Evolutionary conservation across 2,888 invertebrate genomes (phyloP).

Genomic region (Xestia xanthographa): DNA sequence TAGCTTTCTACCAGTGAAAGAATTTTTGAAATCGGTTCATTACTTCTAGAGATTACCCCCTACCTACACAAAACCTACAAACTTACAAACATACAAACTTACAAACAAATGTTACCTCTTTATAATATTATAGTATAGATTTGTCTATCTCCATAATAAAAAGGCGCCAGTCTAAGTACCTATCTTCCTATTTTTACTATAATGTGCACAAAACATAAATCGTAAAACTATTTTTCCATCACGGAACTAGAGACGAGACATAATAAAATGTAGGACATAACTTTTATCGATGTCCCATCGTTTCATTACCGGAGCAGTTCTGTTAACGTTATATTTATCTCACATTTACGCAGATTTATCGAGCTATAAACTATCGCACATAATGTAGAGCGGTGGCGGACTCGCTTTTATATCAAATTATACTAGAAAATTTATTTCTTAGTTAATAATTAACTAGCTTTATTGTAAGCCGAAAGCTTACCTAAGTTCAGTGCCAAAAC

Average conservation of each 20-base stretch:
- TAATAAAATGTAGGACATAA: slow-evolving; percentile 42
- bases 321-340: slow-evolving; percentile 38
- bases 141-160: neutral
- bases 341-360: slow-evolving; percentile 50
- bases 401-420: slow-evolving; percentile 9
- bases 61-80: no score
- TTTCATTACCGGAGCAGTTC: slow-evolving; percentile 14
- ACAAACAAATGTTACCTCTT: no score
- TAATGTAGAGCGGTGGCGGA: neutral
- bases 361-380: slow-evolving; percentile 35
- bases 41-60: no score
- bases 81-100: no score
- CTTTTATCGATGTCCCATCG: slow-evolving; percentile 40
- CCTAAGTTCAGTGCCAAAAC: neutral
- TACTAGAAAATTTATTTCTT: slow-evolving; percentile 19
- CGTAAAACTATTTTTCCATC: slow-evolving; percentile 28
- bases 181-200: neutral
- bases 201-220: neutral
- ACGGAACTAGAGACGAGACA: slow-evolving; percentile 11
- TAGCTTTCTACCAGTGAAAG: no score
- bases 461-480: neutral
- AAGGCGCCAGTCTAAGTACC: neutral
- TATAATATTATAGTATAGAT: no score
- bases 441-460: neutral
- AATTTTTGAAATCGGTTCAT: no score